Conservation (phyloP, 2,113 vertebrate genomes). For the Megaptera novaeangliae region DNA sequence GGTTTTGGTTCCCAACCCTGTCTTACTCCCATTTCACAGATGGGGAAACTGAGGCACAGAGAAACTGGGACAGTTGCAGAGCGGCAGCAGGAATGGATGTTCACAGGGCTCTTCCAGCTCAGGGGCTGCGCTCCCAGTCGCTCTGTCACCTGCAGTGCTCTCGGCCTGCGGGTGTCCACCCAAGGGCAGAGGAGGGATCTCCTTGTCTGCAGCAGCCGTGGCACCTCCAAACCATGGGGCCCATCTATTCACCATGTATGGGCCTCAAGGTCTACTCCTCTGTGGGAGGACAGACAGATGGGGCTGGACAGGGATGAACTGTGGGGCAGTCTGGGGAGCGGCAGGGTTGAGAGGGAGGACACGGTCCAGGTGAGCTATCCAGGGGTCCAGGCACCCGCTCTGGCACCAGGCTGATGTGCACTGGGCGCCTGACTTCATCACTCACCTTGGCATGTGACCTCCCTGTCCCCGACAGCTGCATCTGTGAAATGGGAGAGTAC, state of each 20-base stretch:
- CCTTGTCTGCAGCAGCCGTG: not conserved
- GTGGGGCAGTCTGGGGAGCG: no score
- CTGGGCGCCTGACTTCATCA: not conserved
- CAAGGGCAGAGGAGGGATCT: not conserved
- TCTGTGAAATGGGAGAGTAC: not conserved
- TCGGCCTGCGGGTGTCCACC: not conserved
- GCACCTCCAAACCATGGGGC: not conserved
- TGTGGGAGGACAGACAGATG: not conserved
- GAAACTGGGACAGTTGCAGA: not conserved
- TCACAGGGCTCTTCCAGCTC: not conserved
- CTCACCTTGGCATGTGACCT: not conserved
- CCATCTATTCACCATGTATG: fast-evolving
- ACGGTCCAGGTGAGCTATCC: not conserved
- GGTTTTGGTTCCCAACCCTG: not conserved
- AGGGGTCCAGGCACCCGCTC: not conserved
- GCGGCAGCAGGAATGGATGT: not conserved
- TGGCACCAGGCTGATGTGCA: fast-evolving
- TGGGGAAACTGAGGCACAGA: not conserved
- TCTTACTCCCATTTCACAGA: not conserved
- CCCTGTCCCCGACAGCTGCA: not conserved
- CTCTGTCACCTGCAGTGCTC: not conserved
- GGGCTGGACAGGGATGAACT: not conserved
- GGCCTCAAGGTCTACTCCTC: no score
- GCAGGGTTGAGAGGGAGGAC: not conserved
- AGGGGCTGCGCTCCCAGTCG: not conserved